phyloP scores from a whole-genome alignment of 2,113 vertebrate species.

The Pandion haliaetus region DNA sequence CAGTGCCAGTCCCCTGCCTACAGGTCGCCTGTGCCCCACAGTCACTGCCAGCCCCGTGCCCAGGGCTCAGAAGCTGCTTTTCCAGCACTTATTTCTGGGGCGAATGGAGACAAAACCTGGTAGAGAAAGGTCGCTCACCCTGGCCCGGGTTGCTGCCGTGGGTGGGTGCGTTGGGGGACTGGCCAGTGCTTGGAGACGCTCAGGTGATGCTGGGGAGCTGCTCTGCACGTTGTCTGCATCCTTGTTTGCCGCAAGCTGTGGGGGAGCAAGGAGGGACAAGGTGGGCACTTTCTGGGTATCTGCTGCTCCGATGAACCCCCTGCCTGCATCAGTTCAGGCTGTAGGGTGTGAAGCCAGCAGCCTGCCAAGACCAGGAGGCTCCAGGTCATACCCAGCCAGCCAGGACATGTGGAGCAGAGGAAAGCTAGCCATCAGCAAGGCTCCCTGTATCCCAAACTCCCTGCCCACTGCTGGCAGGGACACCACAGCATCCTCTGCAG shows the following conservation, averaged over 20 bases:
- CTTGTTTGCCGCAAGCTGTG: rapidly evolving
- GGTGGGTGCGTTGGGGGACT: not conserved
- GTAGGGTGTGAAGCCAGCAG: not conserved
- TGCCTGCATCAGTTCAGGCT: not conserved
- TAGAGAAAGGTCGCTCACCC: not conserved
- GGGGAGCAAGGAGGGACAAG: too few relatives aligned
- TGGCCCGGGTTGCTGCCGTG: rapidly evolving
- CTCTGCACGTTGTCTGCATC: rapidly evolving
- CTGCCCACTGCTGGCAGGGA: not conserved
- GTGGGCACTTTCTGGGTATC: not conserved
- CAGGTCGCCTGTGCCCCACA: too few relatives aligned
- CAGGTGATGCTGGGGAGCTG: not conserved
- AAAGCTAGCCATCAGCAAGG: rapidly evolving
- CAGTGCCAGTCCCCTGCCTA: rapidly evolving
- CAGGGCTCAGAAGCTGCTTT: not conserved
- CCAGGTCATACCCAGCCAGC: not conserved
- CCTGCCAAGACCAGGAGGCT: not conserved
- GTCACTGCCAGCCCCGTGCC: rapidly evolving
- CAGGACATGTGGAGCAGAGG: not conserved
- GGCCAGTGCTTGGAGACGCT: not conserved
- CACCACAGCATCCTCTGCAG: not conserved
- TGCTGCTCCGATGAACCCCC: not conserved
- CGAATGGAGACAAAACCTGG: rapidly evolving
- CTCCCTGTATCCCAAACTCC: not conserved
- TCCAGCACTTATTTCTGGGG: not conserved